Evolutionary conservation across 2,888 invertebrate species (phyloP).

Genomic region (Drosophila nr. perissopoda): DNA sequence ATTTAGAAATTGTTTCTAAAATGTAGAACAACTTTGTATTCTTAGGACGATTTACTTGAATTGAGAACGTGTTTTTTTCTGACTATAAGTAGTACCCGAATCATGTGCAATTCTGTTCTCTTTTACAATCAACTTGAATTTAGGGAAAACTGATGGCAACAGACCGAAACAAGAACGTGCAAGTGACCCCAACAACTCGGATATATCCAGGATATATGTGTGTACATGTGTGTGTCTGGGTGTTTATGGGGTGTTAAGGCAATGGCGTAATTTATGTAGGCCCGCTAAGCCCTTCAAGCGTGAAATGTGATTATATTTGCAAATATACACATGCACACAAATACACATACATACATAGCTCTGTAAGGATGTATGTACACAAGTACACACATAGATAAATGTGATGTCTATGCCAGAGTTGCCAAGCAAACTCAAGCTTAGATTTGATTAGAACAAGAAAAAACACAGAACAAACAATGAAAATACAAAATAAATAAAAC

Average conservation of each 20-base stretch:
- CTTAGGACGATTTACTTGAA: not conserved
- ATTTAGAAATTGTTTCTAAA: not conserved
- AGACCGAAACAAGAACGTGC: conserved; percentile 56
- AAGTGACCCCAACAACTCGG: conserved; percentile 60
- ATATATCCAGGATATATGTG: conserved; percentile 11
- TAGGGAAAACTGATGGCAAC: conserved; percentile 20
- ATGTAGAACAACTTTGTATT: not conserved
- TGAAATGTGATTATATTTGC: conserved; percentile 73
- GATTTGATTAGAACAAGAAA: not conserved
- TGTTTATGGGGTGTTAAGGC: conserved; percentile 22
- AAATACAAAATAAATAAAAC: not conserved
- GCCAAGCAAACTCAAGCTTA: conserved; percentile 4
- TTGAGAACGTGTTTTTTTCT: not conserved
- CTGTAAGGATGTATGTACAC: conserved; percentile 2
- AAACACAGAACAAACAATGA: not conserved
- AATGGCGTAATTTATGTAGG: conserved; percentile 75
- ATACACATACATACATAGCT: conserved; percentile 15
- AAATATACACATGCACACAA: conserved; percentile 5
- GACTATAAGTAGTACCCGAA: not conserved
- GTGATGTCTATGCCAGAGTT: conserved; percentile 30
- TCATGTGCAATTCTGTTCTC: not conserved
- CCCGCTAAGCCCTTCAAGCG: conserved; percentile 69
- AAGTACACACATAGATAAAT: not conserved
- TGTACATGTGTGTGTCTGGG: conserved; percentile 3
- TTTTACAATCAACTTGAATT: conserved; percentile 20